phyloP scores from a whole-genome alignment of 2,113 vertebrate genomes.

The Cinclus mexicanus region DNA sequence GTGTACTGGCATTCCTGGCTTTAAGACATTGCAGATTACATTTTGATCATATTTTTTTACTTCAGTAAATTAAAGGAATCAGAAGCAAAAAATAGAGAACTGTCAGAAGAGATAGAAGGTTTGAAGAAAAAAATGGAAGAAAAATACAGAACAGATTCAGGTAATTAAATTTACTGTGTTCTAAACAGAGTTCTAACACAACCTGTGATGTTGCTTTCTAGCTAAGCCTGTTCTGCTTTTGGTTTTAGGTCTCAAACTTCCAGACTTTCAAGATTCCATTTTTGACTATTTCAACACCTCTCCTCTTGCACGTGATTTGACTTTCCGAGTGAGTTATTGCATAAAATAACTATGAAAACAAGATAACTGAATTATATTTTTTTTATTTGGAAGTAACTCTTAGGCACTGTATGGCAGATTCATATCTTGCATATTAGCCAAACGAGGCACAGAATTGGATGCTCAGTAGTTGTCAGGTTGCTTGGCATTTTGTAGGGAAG shows the following conservation, averaged over 20 bases:
- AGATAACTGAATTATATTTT: not conserved
- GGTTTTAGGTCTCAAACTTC: constrained; percentile 87
- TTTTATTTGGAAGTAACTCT: not conserved
- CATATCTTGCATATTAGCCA: not conserved
- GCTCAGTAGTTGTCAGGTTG: not conserved
- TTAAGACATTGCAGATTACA: not conserved
- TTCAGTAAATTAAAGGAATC: constrained; percentile 91
- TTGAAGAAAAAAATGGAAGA: constrained; percentile 94
- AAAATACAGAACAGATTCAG: constrained; percentile 84
- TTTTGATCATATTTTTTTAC: not conserved
- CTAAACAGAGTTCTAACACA: not conserved
- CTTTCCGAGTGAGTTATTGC: constrained; percentile 89
- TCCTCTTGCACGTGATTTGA: constrained; percentile 91
- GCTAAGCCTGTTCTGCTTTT: not conserved
- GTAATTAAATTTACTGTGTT: constrained; percentile 63
- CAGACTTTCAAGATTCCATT: constrained; percentile 94
- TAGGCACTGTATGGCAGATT: not conserved
- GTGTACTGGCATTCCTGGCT: not conserved
- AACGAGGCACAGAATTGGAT: not conserved
- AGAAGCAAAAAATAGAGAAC: constrained; percentile 82
- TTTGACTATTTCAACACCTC: constrained; percentile 98
- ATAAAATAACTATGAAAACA: not conserved
- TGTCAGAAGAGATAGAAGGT: constrained; percentile 85
- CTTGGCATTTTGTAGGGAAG: not conserved
- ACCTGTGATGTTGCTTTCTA: not conserved